A percentile compares a stretch with the other conserved stretches of the same genome.
Evolutionary conservation across 1,140 invertebrate genomes (phyloP).

Genomic region (Drosophila takahashii): DNA sequence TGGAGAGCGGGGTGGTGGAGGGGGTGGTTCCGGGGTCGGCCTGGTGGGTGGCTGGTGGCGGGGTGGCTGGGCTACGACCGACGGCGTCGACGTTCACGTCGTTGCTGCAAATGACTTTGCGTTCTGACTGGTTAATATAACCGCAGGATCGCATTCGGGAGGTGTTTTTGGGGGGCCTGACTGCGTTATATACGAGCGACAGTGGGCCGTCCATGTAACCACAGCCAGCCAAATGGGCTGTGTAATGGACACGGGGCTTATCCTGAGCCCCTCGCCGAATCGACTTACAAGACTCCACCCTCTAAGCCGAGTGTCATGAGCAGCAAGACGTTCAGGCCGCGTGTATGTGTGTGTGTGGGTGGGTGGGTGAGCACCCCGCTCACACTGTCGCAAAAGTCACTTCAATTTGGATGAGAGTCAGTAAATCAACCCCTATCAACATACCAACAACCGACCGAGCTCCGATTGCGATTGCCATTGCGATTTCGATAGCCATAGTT

Average conservation of each 20-base stretch:
- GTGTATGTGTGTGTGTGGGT: background rate
- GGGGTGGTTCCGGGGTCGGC: background rate
- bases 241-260: slow-evolving; percentile 50
- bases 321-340: slow-evolving; percentile 53
- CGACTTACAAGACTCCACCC: slow-evolving; percentile 77
- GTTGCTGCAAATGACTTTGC: slow-evolving; percentile 78
- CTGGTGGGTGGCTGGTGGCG: slow-evolving; percentile 12
- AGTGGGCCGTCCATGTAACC: slow-evolving; percentile 27
- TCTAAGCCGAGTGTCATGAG: slow-evolving; percentile 46
- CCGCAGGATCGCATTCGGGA: slow-evolving; percentile 76
- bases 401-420: slow-evolving; percentile 84
- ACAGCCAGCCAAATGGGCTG: slow-evolving; percentile 57
- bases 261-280: slow-evolving; percentile 32
- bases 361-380: slow-evolving; percentile 18
- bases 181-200: slow-evolving; percentile 31
- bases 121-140: slow-evolving; percentile 85
- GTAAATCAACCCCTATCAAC: slow-evolving; percentile 85
- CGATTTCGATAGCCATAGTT: slow-evolving; percentile 24
- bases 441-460: slow-evolving; percentile 61
- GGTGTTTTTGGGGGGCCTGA: background rate
- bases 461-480: slow-evolving; percentile 7
- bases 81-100: slow-evolving; percentile 35
- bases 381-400: slow-evolving; percentile 83
- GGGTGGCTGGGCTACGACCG: slow-evolving; percentile 31
- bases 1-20: slow-evolving; percentile 1